Evolutionary conservation across 1,140 invertebrate species (phyloP), one percentile per base, ranked within the genome.

Genomic region (Ptiloglossa arizonensis): DNA sequence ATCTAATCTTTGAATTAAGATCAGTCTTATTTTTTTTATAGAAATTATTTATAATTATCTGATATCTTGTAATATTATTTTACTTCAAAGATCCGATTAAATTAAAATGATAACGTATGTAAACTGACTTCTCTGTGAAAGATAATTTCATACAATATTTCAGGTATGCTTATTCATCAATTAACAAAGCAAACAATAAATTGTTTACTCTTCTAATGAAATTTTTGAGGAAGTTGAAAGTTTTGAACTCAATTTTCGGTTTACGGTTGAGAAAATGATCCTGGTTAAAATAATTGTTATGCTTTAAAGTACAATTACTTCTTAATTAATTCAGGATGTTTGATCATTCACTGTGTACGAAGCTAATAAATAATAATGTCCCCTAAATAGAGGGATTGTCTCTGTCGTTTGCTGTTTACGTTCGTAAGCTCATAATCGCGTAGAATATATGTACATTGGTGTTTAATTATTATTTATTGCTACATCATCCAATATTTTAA

Each of bases 271-370:
- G 19, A 0, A 27, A 15, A n/a, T 15, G 9, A 27, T 22, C 5
- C 29, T 9, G n/a, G n/a, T 57, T 75, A 46, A 68, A 67, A 68
- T 32, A 67, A 68, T 52, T 46, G 52, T 68, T 57, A 46, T 32
- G 8, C 22, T 57, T 57, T 46, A 56, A 41, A 41, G 35, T 38
- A 44, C 44, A 66, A 66, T 29, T 6, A 9, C 22, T 69, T 60
- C 24, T 77, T 60, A 52, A 70, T 35, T 56, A 66, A 77, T 59
- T 24, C 66, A 77, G 74, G 74, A 77, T 77, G 46, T 70, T 77
- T 70, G 66, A 60, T 66, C 74, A 52, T 48, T 77, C 29, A 60
- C 74, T 24, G 32, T 24, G 35, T 48, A 38, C 19, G 46, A 70
- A 52, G 56, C 56, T 77, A 77, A 70, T 77, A 70, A 77, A 77